Percentiles rank a stretch among this genome's conserved stretches.
Evolutionary conservation across 2,888 invertebrate species (phyloP).

Genomic region (Amphipoea lucens): DNA sequence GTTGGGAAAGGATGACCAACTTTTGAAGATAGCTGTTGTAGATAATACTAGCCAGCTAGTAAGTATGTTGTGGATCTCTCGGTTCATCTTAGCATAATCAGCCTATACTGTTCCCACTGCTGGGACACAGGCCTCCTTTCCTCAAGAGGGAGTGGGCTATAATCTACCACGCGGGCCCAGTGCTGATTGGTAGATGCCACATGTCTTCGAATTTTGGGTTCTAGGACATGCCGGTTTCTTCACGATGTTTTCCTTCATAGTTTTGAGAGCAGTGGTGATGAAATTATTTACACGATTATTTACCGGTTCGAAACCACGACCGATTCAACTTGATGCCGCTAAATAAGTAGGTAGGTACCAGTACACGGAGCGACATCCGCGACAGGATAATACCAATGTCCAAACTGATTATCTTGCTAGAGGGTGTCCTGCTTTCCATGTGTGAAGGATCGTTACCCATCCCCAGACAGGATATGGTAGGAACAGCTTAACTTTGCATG

Average conservation of each 20-base stretch:
- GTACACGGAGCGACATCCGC: not conserved
- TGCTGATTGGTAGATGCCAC: too few relatives aligned
- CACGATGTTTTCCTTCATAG: not conserved
- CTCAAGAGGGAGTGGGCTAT: too few relatives aligned
- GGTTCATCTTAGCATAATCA: too few relatives aligned
- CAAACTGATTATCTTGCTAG: not conserved
- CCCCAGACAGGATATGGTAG: too few relatives aligned
- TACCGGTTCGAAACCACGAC: not conserved
- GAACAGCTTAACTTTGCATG: slow-evolving; percentile 1
- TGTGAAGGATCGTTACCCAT: not conserved
- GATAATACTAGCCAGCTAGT: not conserved
- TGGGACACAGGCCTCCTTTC: too few relatives aligned
- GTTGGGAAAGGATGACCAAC: slow-evolving; percentile 1
- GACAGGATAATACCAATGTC: not conserved
- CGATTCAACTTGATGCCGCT: not conserved
- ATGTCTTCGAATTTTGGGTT: too few relatives aligned
- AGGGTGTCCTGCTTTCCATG: not conserved
- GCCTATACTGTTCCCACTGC: too few relatives aligned
- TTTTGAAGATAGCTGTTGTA: slow-evolving; percentile 14
- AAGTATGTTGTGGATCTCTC: not conserved
- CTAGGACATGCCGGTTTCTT: too few relatives aligned
- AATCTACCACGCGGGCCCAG: too few relatives aligned
- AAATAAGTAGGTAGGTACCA: too few relatives aligned
- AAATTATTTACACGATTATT: not conserved
- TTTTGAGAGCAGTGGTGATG: not conserved